Evolutionary conservation across 2,113 vertebrate species (phyloP), one percentile per base, ranked within the genome.

Genomic region (Phyllostomus hastatus): DNA sequence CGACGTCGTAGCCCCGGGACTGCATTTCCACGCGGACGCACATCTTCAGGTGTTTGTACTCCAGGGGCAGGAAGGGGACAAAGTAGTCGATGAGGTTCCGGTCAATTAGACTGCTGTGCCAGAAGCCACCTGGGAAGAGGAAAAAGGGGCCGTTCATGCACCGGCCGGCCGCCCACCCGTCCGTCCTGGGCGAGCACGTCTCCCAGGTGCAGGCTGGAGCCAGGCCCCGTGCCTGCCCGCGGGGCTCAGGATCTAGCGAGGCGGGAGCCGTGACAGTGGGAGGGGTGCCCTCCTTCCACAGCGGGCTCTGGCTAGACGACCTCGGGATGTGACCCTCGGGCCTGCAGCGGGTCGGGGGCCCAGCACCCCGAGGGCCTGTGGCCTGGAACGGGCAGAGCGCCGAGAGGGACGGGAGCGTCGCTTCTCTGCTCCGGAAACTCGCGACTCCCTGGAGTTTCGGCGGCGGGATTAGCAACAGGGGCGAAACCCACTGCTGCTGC

Each of bases 71-170:
- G 88, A 99, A 99, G 0, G 99, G 99, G 15, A 99, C 98, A 1
- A 99, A 99, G 94, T 99, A 99, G 95, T 99, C 99, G 31, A 99
- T 99, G 97, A 99, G 98, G 97, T 99, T 99, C 96, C 98, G 99
- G 92, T 99, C 99, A 7, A 99, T 99, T 87, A 99, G 96, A 89
- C 99, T 99, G 61, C 99, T 99, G 94, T 99, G 99, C 99, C 99
- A 99, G 97, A 99, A 99, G 20, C 99, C 99, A 98, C 99, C 99
- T 99, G 67, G 0, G 16, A 61, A 70, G 46, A 69, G 35, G 66
- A 84, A 84, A 31, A 10, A 85, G 82, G 64, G 0, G 48, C 35
- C 10, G 43, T 4, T 50, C 20, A 10, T 3, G 15, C 81, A 26
- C 0, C 0, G 10, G 4, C 28, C 57, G 24, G 14, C 10, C 41